phyloP scores from a whole-genome alignment of 1,140 invertebrate species.

The Charaxes varanes region DNA sequence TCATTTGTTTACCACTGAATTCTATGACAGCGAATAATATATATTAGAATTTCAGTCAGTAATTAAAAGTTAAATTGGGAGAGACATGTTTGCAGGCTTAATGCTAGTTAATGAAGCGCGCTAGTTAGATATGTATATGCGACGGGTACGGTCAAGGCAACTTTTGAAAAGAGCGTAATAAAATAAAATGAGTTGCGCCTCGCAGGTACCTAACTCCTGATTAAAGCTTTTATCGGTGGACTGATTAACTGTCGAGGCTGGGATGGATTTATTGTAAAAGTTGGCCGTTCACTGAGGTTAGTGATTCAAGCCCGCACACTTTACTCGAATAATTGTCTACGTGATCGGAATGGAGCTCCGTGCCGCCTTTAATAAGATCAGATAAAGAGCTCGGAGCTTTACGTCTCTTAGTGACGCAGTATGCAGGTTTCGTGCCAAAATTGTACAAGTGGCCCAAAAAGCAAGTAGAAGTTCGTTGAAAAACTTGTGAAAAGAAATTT shows the following conservation, averaged over 20 bases:
- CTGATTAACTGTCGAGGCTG: conserved; percentile 67
- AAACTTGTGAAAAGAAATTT: neutral
- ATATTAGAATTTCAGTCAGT: no score
- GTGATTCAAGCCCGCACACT: conserved; percentile 69
- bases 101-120: no score
- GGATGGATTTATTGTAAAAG: conserved; percentile 68
- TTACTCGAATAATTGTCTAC: conserved; percentile 72
- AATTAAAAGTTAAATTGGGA: no score
- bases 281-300: conserved; percentile 63
- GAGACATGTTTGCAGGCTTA: no score
- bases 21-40: no score
- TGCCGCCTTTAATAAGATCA: conserved; percentile 50
- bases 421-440: conserved; percentile 9
- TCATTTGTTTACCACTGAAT: no score
- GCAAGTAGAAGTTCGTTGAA: neutral
- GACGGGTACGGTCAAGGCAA: neutral
- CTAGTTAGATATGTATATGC: neutral
- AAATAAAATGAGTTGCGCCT: conserved; percentile 45
- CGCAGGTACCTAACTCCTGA: conserved; percentile 53
- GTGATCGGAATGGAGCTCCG: conserved; percentile 61
- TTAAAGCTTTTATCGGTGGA: conserved; percentile 57
- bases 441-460: neutral
- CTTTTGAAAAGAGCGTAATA: conserved; percentile 23
- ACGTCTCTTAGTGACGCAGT: conserved; percentile 12
- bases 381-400: conserved; percentile 25